phyloP scores from a whole-genome alignment of 2,113 vertebrate genomes.

The Stigmatopora nigra region DNA sequence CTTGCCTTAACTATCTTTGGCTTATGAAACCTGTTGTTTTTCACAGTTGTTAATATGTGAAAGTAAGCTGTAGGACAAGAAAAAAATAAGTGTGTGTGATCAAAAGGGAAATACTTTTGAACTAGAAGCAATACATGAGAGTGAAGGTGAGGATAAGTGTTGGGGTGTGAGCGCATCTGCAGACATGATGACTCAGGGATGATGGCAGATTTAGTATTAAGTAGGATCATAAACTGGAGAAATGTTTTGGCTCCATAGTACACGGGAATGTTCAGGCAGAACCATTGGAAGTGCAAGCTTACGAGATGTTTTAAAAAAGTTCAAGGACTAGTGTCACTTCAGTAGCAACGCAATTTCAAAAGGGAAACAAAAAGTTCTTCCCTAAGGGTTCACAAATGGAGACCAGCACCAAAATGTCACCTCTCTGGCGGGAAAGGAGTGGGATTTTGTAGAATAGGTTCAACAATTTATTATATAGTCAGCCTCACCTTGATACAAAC shows the following conservation, averaged over 20 bases:
- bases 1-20: constrained; percentile 35
- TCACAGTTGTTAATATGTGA: constrained; percentile 32
- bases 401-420: too few species aligned
- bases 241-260: constrained; percentile 58
- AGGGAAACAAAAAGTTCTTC: not conserved
- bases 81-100: constrained; percentile 9
- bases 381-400: not conserved
- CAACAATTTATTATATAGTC: too few species aligned
- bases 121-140: constrained; percentile 8
- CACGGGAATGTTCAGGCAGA: constrained; percentile 28
- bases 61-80: constrained; percentile 7
- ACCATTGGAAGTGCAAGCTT: constrained; percentile 29
- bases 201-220: constrained; percentile 64
- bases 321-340: not conserved
- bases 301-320: not conserved
- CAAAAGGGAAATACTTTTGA: not conserved
- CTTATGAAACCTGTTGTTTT: constrained; percentile 38
- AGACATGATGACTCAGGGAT: constrained; percentile 62
- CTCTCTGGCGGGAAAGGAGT: too few species aligned
- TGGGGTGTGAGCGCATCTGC: constrained; percentile 47
- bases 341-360: not conserved
- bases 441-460: too few species aligned
- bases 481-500: too few species aligned
- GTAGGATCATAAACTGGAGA: constrained; percentile 66
- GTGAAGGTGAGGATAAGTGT: constrained; percentile 21